Evolutionary conservation across 37 sponge, comb jelly and placozoan species (phyloP).

Genomic region (Cliona cf. orientalis): DNA sequence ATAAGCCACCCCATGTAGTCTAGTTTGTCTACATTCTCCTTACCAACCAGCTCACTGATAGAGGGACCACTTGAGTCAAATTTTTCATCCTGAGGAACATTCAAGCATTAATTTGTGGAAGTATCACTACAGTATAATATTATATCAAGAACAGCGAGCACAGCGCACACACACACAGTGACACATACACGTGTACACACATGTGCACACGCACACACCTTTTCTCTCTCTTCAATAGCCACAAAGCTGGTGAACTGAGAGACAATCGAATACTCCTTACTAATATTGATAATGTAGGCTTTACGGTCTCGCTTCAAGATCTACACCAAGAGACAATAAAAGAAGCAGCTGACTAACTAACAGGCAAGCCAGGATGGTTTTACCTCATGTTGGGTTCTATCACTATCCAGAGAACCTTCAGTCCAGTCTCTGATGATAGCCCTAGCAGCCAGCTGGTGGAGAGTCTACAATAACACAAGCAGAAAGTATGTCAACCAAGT

Average conservation of each 20-base stretch:
- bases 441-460: constrained; percentile 95
- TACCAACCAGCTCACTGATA: constrained; percentile 83
- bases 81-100: constrained; percentile 83
- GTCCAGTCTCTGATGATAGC: constrained; percentile 96
- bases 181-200: no score
- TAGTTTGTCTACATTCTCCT: constrained; percentile 83
- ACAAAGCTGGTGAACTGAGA: constrained; percentile 99
- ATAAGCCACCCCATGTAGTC: constrained; percentile 89
- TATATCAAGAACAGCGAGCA: no score
- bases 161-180: no score
- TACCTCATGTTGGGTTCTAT: constrained; percentile 91
- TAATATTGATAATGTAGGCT: constrained; percentile 86
- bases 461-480: constrained; percentile 68
- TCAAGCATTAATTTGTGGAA: not conserved
- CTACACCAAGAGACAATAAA: constrained; percentile 25
- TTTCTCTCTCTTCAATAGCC: constrained; percentile 94
- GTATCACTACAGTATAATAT: not conserved
- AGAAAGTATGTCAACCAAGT: not conserved
- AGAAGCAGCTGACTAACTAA: not conserved
- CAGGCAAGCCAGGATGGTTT: not conserved
- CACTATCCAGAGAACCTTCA: constrained; percentile 83
- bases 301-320: constrained; percentile 83
- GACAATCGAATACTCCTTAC: constrained; percentile 93
- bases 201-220: constrained; percentile 74
- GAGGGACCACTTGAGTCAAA: constrained; percentile 81